Percentiles rank a stretch among this genome's conserved stretches.
These are phyloP conservation scores for Drosophila acutilabella DNA, from an alignment of 2,888 invertebrate species.

Conservation along the genomic window DNA sequence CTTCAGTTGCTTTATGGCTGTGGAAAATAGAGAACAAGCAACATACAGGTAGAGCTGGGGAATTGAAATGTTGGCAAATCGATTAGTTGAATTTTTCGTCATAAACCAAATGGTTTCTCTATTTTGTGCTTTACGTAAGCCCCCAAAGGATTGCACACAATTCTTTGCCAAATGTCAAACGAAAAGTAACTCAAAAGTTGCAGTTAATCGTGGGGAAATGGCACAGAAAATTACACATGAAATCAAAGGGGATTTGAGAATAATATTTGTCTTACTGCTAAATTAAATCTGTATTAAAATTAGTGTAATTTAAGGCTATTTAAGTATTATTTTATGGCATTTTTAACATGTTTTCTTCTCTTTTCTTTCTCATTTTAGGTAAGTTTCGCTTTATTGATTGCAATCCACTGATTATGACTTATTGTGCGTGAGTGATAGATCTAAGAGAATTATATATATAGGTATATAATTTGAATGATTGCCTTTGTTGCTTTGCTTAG, in stretches of 20 bases:
- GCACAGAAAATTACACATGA: background rate
- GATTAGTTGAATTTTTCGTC: constrained; percentile 17
- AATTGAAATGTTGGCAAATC: constrained; percentile 23
- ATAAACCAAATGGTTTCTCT: constrained; percentile 12
- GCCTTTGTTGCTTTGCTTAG: constrained; percentile 20
- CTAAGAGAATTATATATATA: constrained; percentile 37
- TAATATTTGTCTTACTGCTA: no score
- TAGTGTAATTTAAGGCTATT: no score
- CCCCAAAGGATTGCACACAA: background rate
- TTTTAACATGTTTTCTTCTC: background rate
- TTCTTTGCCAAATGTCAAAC: background rate
- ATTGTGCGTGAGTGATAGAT: constrained; percentile 62
- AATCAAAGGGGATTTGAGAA: no score
- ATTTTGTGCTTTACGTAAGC: background rate
- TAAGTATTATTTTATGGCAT: no score
- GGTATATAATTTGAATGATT: background rate
- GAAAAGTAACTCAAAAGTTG: background rate
- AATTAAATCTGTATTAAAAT: no score
- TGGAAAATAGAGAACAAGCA: background rate
- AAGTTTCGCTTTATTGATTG: constrained; percentile 45
- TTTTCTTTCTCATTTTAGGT: constrained; percentile 62
- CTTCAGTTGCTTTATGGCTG: background rate
- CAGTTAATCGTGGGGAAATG: background rate
- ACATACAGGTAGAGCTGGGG: background rate
- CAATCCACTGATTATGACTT: constrained; percentile 3